Conservation (phyloP, 1,140 invertebrate species). For the Alviniconcha marisindica region DNA sequence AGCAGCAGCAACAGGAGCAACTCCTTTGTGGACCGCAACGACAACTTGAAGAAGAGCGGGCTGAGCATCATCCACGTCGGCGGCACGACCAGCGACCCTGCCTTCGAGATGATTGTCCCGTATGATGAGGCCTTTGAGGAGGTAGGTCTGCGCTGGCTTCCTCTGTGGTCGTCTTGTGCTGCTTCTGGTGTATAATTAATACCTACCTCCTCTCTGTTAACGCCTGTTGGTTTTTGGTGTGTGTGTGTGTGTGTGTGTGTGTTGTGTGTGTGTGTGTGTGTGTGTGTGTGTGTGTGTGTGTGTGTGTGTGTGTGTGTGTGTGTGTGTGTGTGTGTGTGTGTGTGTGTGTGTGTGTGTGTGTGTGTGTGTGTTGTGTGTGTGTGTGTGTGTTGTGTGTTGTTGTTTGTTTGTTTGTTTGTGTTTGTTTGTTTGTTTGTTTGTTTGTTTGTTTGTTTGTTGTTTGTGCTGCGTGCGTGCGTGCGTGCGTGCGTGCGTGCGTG, state of each 20-base stretch:
- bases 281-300: not conserved
- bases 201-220: too few relatives aligned
- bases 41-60: not conserved
- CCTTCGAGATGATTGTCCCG: conserved; percentile 36
- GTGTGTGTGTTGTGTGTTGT: too few relatives aligned
- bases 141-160: not conserved
- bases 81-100: conserved; percentile 23
- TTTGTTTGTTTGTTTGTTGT: too few relatives aligned
- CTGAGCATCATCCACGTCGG: conserved; percentile 27
- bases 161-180: too few relatives aligned
- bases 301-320: conserved; percentile 20
- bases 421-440: too few relatives aligned
- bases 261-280: not conserved
- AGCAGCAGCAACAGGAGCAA: not conserved
- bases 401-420: too few relatives aligned
- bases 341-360: not conserved
- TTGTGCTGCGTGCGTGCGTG: too few relatives aligned
- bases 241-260: not conserved
- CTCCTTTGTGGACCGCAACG: not conserved
- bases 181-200: too few relatives aligned
- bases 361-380: not conserved
- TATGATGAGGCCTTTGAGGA: conserved; percentile 16
- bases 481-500: too few relatives aligned
- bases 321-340: conserved; percentile 3
- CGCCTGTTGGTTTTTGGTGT: not conserved